A percentile compares a stretch with the other conserved stretches of the same genome.
These are phyloP conservation scores for Luperina testacea DNA, from an alignment of 2,888 invertebrate genomes.

Conservation along the genomic window DNA sequence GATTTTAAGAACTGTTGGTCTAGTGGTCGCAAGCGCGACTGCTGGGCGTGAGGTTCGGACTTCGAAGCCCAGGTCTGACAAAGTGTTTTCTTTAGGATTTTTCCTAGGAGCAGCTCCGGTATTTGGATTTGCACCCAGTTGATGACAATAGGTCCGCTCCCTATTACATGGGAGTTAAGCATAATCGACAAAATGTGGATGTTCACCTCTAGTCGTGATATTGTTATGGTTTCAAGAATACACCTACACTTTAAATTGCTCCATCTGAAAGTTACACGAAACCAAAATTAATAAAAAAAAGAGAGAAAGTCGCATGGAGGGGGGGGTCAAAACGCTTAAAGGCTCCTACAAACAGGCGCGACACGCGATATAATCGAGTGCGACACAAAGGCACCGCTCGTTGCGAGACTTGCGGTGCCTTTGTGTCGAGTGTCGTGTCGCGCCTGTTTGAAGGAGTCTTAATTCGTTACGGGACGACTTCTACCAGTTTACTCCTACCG, in stretches of 20 bases:
- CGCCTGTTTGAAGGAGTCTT: no score
- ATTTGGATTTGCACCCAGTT: no score
- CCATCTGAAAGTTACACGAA: neutral
- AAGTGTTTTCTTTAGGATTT: neutral
- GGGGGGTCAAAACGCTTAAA: no score
- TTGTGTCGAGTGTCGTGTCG: no score
- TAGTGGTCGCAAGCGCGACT: neutral
- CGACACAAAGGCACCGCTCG: no score
- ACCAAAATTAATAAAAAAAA: neutral
- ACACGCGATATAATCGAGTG: no score
- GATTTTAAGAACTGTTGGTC: neutral
- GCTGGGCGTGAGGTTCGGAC: no score
- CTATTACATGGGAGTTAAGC: neutral
- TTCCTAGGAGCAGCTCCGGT: neutral
- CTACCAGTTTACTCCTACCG: no score
- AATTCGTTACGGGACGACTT: no score
- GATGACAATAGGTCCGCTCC: neutral
- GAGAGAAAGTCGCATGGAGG: no score
- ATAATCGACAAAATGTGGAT: neutral
- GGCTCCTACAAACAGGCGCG: no score
- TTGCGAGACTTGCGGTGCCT: no score
- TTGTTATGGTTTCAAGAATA: neutral
- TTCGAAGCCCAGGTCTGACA: neutral
- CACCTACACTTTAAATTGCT: neutral
- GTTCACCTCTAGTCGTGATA: neutral